phyloP scores from a whole-genome alignment of 2,888 invertebrate species.

The Osmoderma eremita region DNA sequence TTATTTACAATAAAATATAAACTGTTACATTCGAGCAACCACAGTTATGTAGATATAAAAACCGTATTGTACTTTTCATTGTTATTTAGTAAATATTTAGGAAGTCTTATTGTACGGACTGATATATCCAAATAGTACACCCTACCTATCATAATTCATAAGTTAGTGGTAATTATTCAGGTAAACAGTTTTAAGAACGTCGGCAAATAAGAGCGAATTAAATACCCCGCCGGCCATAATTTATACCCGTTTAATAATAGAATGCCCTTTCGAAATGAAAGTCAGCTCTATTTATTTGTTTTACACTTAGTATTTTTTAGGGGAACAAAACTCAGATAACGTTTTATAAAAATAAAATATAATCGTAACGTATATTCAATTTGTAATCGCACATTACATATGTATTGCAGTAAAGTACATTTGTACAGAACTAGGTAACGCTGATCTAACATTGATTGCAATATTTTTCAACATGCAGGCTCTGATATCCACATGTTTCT shows the following conservation, averaged over 20 bases:
- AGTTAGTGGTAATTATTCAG: slow-evolving; percentile 2
- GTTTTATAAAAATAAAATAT: neutral
- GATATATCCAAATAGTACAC: neutral
- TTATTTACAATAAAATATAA: no score
- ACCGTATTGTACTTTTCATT: neutral
- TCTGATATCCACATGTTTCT: no score
- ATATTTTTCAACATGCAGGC: no score
- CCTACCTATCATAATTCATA: slow-evolving; percentile 7
- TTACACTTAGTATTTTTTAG: slow-evolving; percentile 43
- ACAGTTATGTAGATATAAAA: no score
- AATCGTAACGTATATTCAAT: no score
- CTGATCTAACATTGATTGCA: no score
- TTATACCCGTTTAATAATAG: slow-evolving; percentile 21
- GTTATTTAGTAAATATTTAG: neutral
- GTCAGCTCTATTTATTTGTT: slow-evolving; percentile 44
- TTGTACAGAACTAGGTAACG: no score
- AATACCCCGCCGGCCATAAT: slow-evolving; percentile 4
- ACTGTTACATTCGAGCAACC: no score
- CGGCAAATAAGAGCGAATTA: slow-evolving; percentile 15
- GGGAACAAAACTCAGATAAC: slow-evolving; percentile 24
- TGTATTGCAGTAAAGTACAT: no score
- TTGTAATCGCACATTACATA: no score
- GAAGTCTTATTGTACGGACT: neutral
- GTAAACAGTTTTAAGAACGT: slow-evolving; percentile 7
- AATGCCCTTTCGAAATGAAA: slow-evolving; percentile 39